Conservation (phyloP, 2,113 vertebrate species). For the Patagioenas fasciata region DNA sequence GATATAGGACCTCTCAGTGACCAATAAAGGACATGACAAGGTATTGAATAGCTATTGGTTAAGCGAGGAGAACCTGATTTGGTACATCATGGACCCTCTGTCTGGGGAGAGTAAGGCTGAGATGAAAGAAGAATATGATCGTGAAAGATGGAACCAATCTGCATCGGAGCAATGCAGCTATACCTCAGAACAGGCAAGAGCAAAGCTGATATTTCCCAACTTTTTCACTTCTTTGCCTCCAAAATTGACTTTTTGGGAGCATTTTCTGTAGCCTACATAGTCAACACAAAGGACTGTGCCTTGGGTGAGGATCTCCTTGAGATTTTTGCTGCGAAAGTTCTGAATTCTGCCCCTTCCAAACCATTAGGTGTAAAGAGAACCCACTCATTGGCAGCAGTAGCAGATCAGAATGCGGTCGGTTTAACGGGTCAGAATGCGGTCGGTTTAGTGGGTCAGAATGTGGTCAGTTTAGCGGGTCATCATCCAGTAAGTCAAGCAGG, state of each 20-base stretch:
- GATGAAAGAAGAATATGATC: neutral
- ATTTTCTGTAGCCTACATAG: fast-evolving
- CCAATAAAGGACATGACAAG: neutral
- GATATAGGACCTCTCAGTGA: neutral
- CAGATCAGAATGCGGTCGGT: neutral
- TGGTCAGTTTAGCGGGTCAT: no score
- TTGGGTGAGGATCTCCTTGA: neutral
- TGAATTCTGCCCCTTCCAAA: neutral
- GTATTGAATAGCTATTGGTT: neutral
- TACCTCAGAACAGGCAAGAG: neutral
- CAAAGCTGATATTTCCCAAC: neutral
- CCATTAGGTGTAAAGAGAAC: neutral
- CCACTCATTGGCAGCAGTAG: neutral
- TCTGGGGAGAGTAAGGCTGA: neutral
- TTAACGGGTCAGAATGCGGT: no score
- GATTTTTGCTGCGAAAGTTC: neutral
- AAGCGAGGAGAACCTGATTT: neutral
- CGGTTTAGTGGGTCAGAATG: no score
- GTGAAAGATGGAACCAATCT: neutral
- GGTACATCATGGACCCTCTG: fast-evolving
- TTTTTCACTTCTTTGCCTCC: neutral
- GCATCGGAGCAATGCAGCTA: neutral
- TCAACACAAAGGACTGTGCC: neutral
- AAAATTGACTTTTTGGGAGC: neutral
- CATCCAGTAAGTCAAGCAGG: neutral